Evolutionary conservation across 2,797 vertebrate genomes (phyloP), one percentile per base, ranked within the genome.

Genomic region (Anisognathus igniventris): DNA sequence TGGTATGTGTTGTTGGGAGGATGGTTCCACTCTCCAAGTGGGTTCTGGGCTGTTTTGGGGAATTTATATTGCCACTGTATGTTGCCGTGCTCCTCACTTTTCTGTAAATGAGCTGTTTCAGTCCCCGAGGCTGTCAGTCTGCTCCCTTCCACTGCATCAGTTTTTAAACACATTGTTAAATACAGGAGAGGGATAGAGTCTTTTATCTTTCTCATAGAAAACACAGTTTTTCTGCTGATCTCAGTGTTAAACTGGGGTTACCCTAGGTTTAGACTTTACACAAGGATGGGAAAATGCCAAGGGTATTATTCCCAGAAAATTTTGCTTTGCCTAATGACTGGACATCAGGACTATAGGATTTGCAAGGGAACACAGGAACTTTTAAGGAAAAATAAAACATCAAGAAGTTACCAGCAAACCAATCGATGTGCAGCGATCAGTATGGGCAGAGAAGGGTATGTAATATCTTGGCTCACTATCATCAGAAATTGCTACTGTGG

Each of bases 401-500:
- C 2, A 40, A 67, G 48, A n/a, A 79, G 68, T 94, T 86, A 79
- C 58, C 50, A 66, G 72, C 53, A 86, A 67, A 76, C 54, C 72
- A 90, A 22, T 90, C 10, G 3, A 80, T 90, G 72, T 72, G 60
- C 91, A 92, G 44, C 80, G 92, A 83, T 96, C 39, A 27, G 76
- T 92, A 85, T 7, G 54, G 82, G 90, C 53, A 92, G 62, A 72
- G 76, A 92, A 95, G 67, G 74, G 20, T 51, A 10, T 80, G 10
- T 77, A 82, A 85, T 66, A 18, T 74, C 95, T 92, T 93, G 64
- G 28, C 71, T 88, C 56, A 4, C 72, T 81, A 5, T 82, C 73
- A 23, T 62, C n/a, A 67, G 33, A 94, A 91, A 37, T 35, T 81
- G 72, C 92, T 94, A n/a, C 80, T 88, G 61, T 93, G 86, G 92